These are phyloP conservation scores for Gasteruption jaculator DNA, from an alignment of 2,888 invertebrate species.

Conservation along the genomic window DNA sequence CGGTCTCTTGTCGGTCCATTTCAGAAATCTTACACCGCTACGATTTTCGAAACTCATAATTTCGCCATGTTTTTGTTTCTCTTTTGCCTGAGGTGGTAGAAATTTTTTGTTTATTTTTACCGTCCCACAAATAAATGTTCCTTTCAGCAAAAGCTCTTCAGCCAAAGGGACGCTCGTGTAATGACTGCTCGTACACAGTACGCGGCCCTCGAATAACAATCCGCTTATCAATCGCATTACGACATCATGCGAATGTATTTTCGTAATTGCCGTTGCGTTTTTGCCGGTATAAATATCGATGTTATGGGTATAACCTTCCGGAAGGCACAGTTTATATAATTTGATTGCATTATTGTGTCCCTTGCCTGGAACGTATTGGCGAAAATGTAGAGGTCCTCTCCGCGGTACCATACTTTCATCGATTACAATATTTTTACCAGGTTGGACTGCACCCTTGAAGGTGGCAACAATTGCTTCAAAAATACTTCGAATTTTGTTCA, in stretches of 20 bases:
- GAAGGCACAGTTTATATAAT: neutral
- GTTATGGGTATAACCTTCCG: conserved; percentile 1
- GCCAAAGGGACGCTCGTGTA: too few species aligned
- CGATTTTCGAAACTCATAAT: conserved; percentile 3
- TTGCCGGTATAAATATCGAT: conserved; percentile 6
- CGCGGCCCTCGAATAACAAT: conserved; percentile 1
- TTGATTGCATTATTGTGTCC: conserved; percentile 4
- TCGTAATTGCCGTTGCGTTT: conserved; percentile 2
- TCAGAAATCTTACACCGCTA: conserved; percentile 2
- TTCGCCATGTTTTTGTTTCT: conserved; percentile 2
- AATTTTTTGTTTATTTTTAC: too few species aligned
- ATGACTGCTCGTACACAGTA: too few species aligned
- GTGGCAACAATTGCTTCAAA: conserved; percentile 12
- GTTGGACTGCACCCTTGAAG: conserved; percentile 14
- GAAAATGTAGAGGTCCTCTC: conserved; percentile 9
- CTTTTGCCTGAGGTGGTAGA: too few species aligned
- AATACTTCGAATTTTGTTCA: conserved; percentile 17
- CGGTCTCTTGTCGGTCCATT: conserved; percentile 1
- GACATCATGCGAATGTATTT: conserved; percentile 8
- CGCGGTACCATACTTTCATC: conserved; percentile 22
- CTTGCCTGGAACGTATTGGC: conserved; percentile 9
- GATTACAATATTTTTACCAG: conserved; percentile 32
- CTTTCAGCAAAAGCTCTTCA: too few species aligned
- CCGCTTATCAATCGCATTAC: conserved; percentile 1
- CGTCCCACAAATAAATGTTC: too few species aligned